Base-by-base conservation (phyloP, 2,888 invertebrate genomes). In the Chymomyza procnemis region DNA sequence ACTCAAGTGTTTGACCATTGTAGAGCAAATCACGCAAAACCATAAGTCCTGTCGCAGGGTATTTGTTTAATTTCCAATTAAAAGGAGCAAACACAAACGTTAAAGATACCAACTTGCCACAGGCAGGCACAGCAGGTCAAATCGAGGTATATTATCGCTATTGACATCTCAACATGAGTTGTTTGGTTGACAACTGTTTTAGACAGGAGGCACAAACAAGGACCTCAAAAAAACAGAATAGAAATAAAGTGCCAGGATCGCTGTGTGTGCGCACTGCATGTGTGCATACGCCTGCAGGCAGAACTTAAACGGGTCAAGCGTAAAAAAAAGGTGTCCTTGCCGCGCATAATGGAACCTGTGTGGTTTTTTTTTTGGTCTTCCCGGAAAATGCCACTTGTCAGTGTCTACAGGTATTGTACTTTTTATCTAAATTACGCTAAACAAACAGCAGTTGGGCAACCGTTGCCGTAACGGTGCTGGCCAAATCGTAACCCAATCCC, bases 331-430 rank as follows among this genome's bases (percentile, higher is more conserved):
- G 76, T 79, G 79, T 26, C 26, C 74, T 67, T 66, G 75, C 63
- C 48, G 30, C 22, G 55, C 52, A 76, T 69, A 74, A 79, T 57
- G 78, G 67, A 68, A 66, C 54, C 75, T 59, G 55, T 60, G 19
- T 48, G 59, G 61, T 19, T 50, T 21, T 26, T 19, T 50, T 21
- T 26, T 26, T 18, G 54, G 54, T 21, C 59, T 82, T 82, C 81
- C 86, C 86, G 80, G 87, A 87, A 84, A 80, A 85, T 87, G 80
- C 86, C 86, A 85, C 85, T 87, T 85, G 87, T 85, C 87, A 87
- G 79, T 85, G 74, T 71, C 66, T 69, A 8, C 52, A 41, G 62
- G 14, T 66, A 75, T 77, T 77, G 75, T 85, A 75, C 79, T 84
- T 87, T 84, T 87, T 85, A 85, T 85, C 84, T 85, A 87, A 85